phyloP scores from a whole-genome alignment of 2,888 invertebrate genomes.

The Auanema sp. region DNA sequence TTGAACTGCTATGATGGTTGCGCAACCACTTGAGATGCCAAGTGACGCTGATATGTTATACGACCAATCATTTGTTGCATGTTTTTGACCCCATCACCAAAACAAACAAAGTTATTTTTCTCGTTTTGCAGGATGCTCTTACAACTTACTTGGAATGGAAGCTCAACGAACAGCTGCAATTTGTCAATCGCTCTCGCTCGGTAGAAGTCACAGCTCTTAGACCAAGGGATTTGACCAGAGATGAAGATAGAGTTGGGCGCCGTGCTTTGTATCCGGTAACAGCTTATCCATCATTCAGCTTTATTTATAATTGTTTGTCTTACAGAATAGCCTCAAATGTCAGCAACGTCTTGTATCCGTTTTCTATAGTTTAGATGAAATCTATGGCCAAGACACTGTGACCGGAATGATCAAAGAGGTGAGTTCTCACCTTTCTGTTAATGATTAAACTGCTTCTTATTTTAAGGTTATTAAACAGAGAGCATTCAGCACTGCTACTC shows the following conservation, averaged over 20 bases:
- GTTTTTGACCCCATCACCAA: constrained; percentile 3
- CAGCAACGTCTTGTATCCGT: constrained; percentile 22
- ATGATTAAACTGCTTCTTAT: not conserved
- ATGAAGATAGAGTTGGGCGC: not conserved
- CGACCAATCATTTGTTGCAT: constrained; percentile 13
- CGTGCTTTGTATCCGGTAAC: not conserved
- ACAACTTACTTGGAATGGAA: constrained; percentile 46
- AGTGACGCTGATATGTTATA: constrained; percentile 17
- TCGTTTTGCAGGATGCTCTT: constrained; percentile 37
- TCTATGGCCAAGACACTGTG: constrained; percentile 34
- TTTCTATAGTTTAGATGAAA: constrained; percentile 39
- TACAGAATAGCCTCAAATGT: constrained; percentile 8
- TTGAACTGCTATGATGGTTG: constrained; percentile 2
- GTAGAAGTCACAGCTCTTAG: constrained; percentile 4
- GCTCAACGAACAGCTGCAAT: constrained; percentile 39
- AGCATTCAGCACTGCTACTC: constrained; percentile 34
- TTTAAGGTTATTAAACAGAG: constrained; percentile 31
- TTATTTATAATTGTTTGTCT: not conserved
- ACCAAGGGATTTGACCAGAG: constrained; percentile 15
- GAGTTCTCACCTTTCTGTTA: constrained; percentile 6
- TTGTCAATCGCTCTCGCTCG: constrained; percentile 31
- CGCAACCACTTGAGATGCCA: constrained; percentile 19
- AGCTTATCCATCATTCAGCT: not conserved
- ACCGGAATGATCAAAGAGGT: constrained; percentile 36
- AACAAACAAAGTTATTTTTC: not conserved